phyloP scores from a whole-genome alignment of 1,140 invertebrate genomes.

The Anthonomus grandis region DNA sequence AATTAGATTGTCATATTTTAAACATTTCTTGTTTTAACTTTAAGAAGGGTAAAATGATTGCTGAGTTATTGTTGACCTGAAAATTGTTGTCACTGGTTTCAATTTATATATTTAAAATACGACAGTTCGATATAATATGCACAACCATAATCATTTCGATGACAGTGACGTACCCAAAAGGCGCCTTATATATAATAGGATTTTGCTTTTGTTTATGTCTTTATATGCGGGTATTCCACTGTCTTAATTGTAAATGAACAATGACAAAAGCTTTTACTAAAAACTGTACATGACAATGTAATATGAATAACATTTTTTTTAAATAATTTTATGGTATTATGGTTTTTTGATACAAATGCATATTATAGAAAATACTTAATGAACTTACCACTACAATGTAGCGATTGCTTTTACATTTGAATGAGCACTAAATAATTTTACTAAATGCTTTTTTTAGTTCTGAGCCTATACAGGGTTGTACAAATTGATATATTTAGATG shows the following conservation, averaged over 20 bases:
- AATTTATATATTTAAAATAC: conserved; percentile 35
- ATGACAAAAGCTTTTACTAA: conserved; percentile 35
- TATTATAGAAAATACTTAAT: conserved; percentile 41
- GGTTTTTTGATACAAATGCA: conserved; percentile 44
- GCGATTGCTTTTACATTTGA: conserved; percentile 27
- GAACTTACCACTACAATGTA: conserved; percentile 16
- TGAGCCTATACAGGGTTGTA: too few species aligned
- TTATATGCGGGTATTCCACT: too few species aligned
- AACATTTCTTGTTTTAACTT: conserved; percentile 23
- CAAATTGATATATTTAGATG: too few species aligned
- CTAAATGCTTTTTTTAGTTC: too few species aligned
- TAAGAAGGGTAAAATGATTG: background rate
- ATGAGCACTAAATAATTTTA: conserved; percentile 5
- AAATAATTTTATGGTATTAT: conserved; percentile 21
- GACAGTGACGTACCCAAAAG: too few species aligned
- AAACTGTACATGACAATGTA: conserved; percentile 47
- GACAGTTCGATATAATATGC: conserved; percentile 45
- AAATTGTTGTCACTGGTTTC: too few species aligned
- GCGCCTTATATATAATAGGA: too few species aligned
- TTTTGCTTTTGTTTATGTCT: too few species aligned
- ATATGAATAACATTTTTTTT: conserved; percentile 44
- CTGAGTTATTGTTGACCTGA: too few species aligned
- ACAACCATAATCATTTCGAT: too few species aligned
- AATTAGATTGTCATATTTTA: conserved; percentile 40
- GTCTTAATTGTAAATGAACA: conserved; percentile 29